Evolutionary conservation across 1,140 invertebrate species (phyloP).

Genomic region (Caerostris extrusa): DNA sequence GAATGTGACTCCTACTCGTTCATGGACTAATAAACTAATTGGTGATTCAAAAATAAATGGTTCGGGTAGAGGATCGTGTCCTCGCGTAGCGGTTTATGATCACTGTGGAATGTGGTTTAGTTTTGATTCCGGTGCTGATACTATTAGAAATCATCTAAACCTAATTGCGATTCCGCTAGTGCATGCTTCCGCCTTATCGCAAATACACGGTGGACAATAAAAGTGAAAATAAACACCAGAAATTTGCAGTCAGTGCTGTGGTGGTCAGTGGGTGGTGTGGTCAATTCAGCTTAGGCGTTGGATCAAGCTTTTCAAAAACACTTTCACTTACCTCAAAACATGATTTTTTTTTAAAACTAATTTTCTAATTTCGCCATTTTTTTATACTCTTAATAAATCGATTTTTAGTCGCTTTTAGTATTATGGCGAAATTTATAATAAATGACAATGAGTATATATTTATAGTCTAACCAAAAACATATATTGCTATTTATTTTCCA

Average conservation of each 20-base stretch:
- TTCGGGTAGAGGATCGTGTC: slow-evolving; percentile 18
- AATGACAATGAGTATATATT: too few species aligned
- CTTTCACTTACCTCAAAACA: slow-evolving; percentile 17
- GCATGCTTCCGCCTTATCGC: slow-evolving; percentile 29
- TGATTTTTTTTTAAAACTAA: not conserved
- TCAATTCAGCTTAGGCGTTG: not conserved
- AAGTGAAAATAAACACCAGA: slow-evolving; percentile 21
- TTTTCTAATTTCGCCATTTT: too few species aligned
- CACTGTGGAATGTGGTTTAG: slow-evolving; percentile 44
- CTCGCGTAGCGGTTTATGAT: slow-evolving; percentile 49
- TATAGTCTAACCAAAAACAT: too few species aligned
- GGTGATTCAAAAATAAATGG: not conserved
- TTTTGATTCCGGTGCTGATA: not conserved
- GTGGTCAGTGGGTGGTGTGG: not conserved
- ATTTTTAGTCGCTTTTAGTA: too few species aligned
- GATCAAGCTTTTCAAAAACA: slow-evolving; percentile 27
- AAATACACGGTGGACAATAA: slow-evolving; percentile 44
- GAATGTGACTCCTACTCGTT: slow-evolving; percentile 3
- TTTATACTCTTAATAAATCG: too few species aligned
- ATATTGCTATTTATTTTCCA: too few species aligned
- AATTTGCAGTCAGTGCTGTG: not conserved
- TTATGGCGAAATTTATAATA: too few species aligned
- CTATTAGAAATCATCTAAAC: slow-evolving; percentile 41
- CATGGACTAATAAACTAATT: slow-evolving; percentile 17
- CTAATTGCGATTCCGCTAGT: not conserved